A percentile compares a stretch with the other conserved stretches of the same genome.
Evolutionary conservation across 2,888 invertebrate species (phyloP).

Genomic region (Tridacna gigas): DNA sequence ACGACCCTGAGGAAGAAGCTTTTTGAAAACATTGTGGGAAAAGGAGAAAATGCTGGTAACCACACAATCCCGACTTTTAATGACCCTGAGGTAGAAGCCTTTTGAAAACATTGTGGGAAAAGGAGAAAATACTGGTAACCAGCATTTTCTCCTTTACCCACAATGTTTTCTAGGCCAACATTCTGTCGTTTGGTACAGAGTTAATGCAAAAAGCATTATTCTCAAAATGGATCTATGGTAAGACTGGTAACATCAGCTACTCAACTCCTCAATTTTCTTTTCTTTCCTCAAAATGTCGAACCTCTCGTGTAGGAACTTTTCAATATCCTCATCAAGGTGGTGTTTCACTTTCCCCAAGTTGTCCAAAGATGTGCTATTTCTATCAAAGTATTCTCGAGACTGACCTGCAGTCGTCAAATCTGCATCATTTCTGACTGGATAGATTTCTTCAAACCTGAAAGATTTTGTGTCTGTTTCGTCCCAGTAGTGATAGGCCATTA

Average conservation of each 20-base stretch:
- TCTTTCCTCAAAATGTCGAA: constrained; percentile 45
- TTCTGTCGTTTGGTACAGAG: background rate
- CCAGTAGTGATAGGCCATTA: constrained; percentile 78
- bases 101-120: constrained; percentile 2
- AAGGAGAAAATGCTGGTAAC: background rate
- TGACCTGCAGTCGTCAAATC: constrained; percentile 6
- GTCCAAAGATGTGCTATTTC: constrained; percentile 14
- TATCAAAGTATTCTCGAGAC: background rate
- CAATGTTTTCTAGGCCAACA: background rate
- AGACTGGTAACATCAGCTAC: no score
- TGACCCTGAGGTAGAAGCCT: background rate
- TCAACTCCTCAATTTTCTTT: constrained; percentile 9
- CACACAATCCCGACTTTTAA: no score
- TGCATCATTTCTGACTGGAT: constrained; percentile 53
- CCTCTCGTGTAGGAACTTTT: constrained; percentile 49
- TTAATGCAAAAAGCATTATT: background rate
- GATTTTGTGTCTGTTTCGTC: constrained; percentile 66
- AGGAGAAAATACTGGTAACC: background rate
- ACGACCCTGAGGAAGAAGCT: no score
- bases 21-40: background rate
- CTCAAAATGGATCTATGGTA: background rate
- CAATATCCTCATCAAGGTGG: constrained; percentile 51
- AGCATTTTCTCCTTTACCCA: constrained; percentile 6
- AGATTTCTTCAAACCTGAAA: constrained; percentile 70
- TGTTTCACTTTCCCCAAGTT: background rate